A percentile compares a stretch with the other conserved stretches of the same genome.
Evolutionary conservation across 2,113 vertebrate species (phyloP).

Genomic region (Paramisgurnus dabryanus): DNA sequence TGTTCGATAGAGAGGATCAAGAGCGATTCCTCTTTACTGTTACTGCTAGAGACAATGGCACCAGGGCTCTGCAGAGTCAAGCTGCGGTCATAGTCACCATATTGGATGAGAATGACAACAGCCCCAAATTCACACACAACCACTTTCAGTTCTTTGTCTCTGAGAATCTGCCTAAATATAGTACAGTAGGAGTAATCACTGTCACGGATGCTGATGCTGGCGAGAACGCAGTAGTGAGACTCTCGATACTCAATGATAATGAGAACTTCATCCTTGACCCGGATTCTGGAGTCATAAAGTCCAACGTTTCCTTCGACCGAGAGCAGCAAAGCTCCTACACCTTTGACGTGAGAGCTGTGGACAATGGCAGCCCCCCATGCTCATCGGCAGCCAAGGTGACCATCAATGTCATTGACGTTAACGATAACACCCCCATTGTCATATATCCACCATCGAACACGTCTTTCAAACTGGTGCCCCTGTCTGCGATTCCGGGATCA

Average conservation of each 20-base stretch:
- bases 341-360: slow-evolving; percentile 94
- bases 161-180: slow-evolving; percentile 97
- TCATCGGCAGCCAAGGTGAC: slow-evolving; percentile 98
- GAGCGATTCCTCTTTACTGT: slow-evolving; percentile 97
- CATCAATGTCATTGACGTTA: slow-evolving; percentile 98
- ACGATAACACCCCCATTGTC: slow-evolving; percentile 94
- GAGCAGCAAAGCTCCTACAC: slow-evolving; percentile 98
- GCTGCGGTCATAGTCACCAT: slow-evolving; percentile 96
- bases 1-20: slow-evolving; percentile 97
- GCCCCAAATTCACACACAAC: slow-evolving; percentile 97
- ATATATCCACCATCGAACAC: slow-evolving; percentile 95
- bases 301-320: slow-evolving; percentile 96
- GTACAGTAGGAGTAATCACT: slow-evolving; percentile 96
- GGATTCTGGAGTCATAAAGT: slow-evolving; percentile 95
- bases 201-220: slow-evolving; percentile 96
- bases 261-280: slow-evolving; percentile 98
- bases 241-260: slow-evolving; percentile 94
- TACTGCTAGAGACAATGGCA: slow-evolving; percentile 96
- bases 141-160: slow-evolving; percentile 99
- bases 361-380: slow-evolving; percentile 89
- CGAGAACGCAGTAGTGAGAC: slow-evolving; percentile 93
- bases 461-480: slow-evolving; percentile 96
- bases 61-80: slow-evolving; percentile 94
- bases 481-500: slow-evolving; percentile 94
- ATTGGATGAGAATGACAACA: slow-evolving; percentile 97